These are phyloP conservation scores for Terebella lapidaria DNA, from an alignment of 2,888 invertebrate species.

Conservation along the genomic window DNA sequence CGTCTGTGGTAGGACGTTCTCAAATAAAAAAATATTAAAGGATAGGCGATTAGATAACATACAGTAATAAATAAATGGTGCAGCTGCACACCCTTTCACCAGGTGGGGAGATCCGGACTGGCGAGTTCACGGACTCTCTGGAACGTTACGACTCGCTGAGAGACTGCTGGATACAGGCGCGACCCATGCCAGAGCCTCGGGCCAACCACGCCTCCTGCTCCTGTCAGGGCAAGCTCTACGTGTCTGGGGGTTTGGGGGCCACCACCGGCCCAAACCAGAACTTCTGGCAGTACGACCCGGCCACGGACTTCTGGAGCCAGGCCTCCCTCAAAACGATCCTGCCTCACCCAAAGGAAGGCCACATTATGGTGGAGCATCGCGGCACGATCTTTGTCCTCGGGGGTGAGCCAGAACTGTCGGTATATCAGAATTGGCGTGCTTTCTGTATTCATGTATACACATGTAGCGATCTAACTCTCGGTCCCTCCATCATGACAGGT, in stretches of 20 bases:
- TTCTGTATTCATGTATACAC: too few species aligned
- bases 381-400: conserved; percentile 28
- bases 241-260: conserved; percentile 34
- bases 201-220: conserved; percentile 42
- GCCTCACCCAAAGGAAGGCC: conserved; percentile 37
- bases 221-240: conserved; percentile 32
- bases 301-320: conserved; percentile 32
- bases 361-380: conserved; percentile 34
- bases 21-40: too few species aligned
- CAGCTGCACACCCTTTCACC: background rate
- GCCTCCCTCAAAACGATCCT: conserved; percentile 26
- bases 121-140: conserved; percentile 31
- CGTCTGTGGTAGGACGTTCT: conserved; percentile 22
- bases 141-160: conserved; percentile 37
- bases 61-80: too few species aligned
- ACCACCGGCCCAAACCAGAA: background rate
- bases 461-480: too few species aligned
- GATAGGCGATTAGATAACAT: too few species aligned
- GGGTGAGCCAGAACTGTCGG: conserved; percentile 26
- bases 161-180: conserved; percentile 33
- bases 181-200: conserved; percentile 33
- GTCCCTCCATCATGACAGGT: too few species aligned
- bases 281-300: conserved; percentile 31
- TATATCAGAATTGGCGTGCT: background rate
- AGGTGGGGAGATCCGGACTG: conserved; percentile 36